A percentile compares a stretch with the other conserved stretches of the same genome.
These are phyloP conservation scores for Muscicapa adusta DNA, from an alignment of 2,113 vertebrate genomes.

Conservation along the genomic window DNA sequence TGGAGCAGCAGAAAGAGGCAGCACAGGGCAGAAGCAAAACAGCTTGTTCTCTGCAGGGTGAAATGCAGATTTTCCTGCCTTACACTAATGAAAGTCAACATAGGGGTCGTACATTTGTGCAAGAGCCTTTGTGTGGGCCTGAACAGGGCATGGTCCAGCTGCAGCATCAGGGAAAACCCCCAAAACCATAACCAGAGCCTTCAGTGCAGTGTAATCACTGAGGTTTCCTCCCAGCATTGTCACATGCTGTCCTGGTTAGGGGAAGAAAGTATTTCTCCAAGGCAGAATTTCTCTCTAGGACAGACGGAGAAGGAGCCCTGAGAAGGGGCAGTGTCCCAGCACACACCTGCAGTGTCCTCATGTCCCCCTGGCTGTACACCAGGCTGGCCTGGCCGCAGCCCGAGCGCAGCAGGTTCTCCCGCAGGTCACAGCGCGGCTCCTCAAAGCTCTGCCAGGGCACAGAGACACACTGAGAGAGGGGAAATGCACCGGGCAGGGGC, in stretches of 20 bases:
- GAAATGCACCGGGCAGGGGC: background rate
- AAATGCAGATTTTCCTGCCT: background rate
- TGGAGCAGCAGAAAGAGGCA: background rate
- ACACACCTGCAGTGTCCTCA: constrained; percentile 30
- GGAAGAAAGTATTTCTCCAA: background rate
- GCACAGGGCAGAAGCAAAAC: background rate
- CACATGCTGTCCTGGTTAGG: background rate
- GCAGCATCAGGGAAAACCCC: background rate
- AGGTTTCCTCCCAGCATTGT: background rate
- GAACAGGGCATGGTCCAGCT: background rate
- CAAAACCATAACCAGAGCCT: background rate
- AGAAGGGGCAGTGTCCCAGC: background rate
- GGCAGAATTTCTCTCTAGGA: background rate
- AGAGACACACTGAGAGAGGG: background rate
- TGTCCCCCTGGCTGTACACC: background rate
- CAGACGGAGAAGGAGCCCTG: background rate
- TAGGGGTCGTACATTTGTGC: accelerated
- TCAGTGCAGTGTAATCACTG: background rate
- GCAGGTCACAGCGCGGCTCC: constrained; percentile 53
- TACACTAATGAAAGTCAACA: background rate
- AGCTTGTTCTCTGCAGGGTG: background rate
- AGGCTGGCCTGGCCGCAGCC: constrained; percentile 38
- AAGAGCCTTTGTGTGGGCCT: background rate
- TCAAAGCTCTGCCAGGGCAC: constrained; percentile 33
- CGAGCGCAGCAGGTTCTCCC: constrained; percentile 27